Evolutionary conservation across 2,888 invertebrate genomes (phyloP).

Genomic region (Parnassius apollo): DNA sequence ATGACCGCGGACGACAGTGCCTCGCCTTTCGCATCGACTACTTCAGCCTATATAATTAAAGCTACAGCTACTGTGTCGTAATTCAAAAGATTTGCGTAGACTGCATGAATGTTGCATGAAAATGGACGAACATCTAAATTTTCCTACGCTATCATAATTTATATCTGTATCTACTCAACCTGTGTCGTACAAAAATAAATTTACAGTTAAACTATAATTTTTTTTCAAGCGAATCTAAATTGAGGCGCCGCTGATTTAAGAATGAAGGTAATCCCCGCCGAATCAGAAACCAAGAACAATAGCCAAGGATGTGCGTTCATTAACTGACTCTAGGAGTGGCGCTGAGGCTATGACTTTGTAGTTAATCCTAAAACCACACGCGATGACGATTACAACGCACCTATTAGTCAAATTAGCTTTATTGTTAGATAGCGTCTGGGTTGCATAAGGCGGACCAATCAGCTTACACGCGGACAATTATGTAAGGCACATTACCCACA

Average conservation of each 20-base stretch:
- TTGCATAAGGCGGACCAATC: constrained; percentile 69
- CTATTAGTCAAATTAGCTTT: constrained; percentile 81
- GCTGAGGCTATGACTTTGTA: constrained; percentile 59
- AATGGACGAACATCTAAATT: constrained; percentile 15
- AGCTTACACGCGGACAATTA: constrained; percentile 77
- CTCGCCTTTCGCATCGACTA: constrained; percentile 9
- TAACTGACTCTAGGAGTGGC: constrained; percentile 54
- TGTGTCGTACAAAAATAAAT: too few species aligned
- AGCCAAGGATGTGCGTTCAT: constrained; percentile 66
- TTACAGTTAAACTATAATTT: neutral
- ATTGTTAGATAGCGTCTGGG: constrained; percentile 68
- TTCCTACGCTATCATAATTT: neutral
- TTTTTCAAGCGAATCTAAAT: neutral
- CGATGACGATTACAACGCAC: constrained; percentile 78
- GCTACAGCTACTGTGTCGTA: neutral
- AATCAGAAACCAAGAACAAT: constrained; percentile 64
- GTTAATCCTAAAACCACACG: constrained; percentile 79
- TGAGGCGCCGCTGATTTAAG: constrained; percentile 22
- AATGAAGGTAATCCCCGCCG: constrained; percentile 36
- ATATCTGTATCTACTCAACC: too few species aligned
- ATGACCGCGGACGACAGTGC: constrained; percentile 48
- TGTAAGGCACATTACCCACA: constrained; percentile 60
- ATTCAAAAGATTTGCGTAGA: constrained; percentile 12
- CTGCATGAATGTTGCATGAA: constrained; percentile 3
- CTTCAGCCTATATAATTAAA: constrained; percentile 20